These are phyloP conservation scores for Condylura cristata DNA, from an alignment of 2,113 vertebrate genomes.

Conservation along the genomic window DNA sequence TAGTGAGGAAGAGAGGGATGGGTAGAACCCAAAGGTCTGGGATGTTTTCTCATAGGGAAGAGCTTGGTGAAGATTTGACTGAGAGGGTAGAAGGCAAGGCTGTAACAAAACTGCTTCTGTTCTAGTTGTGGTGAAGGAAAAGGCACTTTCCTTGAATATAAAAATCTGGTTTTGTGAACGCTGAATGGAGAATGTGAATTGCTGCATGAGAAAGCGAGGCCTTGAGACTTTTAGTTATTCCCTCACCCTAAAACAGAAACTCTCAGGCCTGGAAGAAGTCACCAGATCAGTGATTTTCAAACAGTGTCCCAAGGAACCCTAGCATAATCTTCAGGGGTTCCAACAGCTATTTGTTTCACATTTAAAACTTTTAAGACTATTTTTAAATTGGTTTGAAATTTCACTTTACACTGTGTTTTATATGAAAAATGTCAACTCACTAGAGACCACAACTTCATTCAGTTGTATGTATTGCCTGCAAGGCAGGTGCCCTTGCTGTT, in stretches of 20 bases:
- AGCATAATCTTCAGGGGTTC: neutral
- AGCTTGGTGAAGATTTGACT: neutral
- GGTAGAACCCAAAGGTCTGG: neutral
- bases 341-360: neutral
- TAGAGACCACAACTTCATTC: neutral
- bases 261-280: neutral
- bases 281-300: neutral
- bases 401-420: conserved; percentile 21
- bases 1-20: neutral
- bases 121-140: neutral
- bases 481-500: neutral
- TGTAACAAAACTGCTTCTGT: neutral
- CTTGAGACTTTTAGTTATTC: neutral
- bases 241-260: neutral
- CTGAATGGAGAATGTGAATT: too few relatives aligned
- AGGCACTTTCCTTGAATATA: neutral
- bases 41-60: neutral
- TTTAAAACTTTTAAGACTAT: neutral
- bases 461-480: neutral
- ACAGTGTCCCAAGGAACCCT: neutral
- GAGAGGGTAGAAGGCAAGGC: neutral
- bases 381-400: neutral
- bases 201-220: neutral
- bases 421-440: neutral
- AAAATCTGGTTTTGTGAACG: neutral